phyloP scores from a whole-genome alignment of 2,888 invertebrate species.

The Eugnorisma glareosa region DNA sequence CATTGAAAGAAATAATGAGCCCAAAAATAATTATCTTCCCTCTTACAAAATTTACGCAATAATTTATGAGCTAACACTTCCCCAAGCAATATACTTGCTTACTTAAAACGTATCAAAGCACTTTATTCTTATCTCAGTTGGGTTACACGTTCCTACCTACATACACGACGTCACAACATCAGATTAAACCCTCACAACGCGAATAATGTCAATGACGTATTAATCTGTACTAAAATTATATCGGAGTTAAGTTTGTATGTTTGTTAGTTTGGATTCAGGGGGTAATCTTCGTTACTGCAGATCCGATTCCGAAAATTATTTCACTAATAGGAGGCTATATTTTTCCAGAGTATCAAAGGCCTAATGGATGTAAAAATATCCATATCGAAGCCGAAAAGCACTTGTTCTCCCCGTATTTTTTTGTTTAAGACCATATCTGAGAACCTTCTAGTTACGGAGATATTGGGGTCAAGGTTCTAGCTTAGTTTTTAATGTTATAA shows the following conservation, averaged over 20 bases:
- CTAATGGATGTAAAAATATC: too few species aligned
- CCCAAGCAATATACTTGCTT: constrained; percentile 3
- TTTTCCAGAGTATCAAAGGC: too few species aligned
- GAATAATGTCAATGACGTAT: constrained; percentile 48
- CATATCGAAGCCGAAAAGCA: too few species aligned
- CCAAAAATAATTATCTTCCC: not conserved
- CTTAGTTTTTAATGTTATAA: too few species aligned
- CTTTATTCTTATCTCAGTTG: constrained; percentile 25
- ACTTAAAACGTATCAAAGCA: constrained; percentile 17
- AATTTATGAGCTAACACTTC: not conserved
- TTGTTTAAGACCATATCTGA: too few species aligned
- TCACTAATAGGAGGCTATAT: not conserved
- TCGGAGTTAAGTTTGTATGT: not conserved
- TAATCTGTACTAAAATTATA: not conserved
- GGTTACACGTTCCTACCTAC: constrained; percentile 24
- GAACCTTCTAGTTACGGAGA: too few species aligned
- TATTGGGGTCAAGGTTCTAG: too few species aligned
- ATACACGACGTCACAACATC: constrained; percentile 31
- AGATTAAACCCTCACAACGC: constrained; percentile 33
- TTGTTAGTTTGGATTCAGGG: not conserved
- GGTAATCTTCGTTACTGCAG: not conserved
- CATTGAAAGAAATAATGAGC: not conserved
- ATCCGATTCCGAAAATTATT: not conserved
- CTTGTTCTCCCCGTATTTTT: too few species aligned
- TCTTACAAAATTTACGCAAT: not conserved